These are phyloP conservation scores for Apotomis capreana DNA, from an alignment of 2,888 invertebrate species.

Conservation along the genomic window DNA sequence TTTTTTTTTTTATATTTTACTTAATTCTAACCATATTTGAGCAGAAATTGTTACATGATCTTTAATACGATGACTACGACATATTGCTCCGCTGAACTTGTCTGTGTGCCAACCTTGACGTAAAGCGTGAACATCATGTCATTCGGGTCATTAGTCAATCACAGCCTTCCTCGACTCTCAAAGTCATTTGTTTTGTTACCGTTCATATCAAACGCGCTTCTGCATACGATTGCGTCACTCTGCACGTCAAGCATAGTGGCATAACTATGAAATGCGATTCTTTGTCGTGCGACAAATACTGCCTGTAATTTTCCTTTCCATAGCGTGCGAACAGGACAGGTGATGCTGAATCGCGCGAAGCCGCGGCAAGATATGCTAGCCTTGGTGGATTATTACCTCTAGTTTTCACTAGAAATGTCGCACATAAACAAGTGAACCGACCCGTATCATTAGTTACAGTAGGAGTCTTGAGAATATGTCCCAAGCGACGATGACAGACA, in stretches of 20 bases:
- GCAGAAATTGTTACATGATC: too few relatives aligned
- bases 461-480: constrained; percentile 19
- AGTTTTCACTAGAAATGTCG: constrained; percentile 12
- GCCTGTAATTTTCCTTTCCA: too few relatives aligned
- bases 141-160: constrained; percentile 19
- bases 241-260: too few relatives aligned
- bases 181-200: constrained; percentile 29
- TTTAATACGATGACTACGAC: too few relatives aligned
- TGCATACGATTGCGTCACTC: constrained; percentile 22
- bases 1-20: too few relatives aligned
- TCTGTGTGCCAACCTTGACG: not conserved
- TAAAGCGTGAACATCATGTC: not conserved
- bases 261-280: too few relatives aligned
- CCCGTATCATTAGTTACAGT: constrained; percentile 46
- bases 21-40: too few relatives aligned
- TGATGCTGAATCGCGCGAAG: too few relatives aligned
- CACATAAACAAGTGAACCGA: constrained; percentile 46
- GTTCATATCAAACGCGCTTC: constrained; percentile 18
- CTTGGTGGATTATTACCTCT: constrained; percentile 7
- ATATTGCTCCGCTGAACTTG: too few relatives aligned
- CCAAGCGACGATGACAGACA: constrained; percentile 33
- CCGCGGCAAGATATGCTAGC: too few relatives aligned
- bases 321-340: too few relatives aligned
- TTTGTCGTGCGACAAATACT: too few relatives aligned
- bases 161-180: constrained; percentile 26